These are phyloP conservation scores for Drosophila asahinai DNA, from an alignment of 1,140 invertebrate genomes.

Conservation along the genomic window DNA sequence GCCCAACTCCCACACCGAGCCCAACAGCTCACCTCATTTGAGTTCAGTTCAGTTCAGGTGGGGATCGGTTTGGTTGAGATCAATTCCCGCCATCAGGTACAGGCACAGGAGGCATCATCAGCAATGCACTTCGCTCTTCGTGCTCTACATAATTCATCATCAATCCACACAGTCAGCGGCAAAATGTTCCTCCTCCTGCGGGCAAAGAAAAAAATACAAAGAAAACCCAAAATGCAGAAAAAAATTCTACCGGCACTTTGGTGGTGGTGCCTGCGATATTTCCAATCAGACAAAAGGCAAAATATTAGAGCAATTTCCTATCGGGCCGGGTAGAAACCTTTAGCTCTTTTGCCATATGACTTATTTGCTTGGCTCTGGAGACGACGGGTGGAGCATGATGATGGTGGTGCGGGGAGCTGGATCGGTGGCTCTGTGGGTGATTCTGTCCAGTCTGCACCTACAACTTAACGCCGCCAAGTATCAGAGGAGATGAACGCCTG, in stretches of 20 bases:
- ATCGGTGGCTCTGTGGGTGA: conserved; percentile 37
- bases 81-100: conserved; percentile 40
- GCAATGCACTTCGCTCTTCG: conserved; percentile 76
- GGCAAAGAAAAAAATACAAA: conserved; percentile 26
- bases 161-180: conserved; percentile 72
- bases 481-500: conserved; percentile 46
- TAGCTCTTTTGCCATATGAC: conserved; percentile 67
- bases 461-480: conserved; percentile 76
- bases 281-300: conserved; percentile 75
- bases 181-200: conserved; percentile 56
- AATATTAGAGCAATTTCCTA: conserved; percentile 82
- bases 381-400: conserved; percentile 3
- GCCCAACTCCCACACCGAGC: conserved; percentile 65
- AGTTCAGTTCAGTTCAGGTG: conserved; percentile 14
- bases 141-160: conserved; percentile 85
- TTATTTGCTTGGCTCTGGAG: conserved; percentile 65
- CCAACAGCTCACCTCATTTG: conserved; percentile 38
- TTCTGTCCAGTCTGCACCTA: conserved; percentile 78
- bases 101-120: conserved; percentile 46
- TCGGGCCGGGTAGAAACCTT: conserved; percentile 41
- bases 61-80: conserved; percentile 14
- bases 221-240: conserved; percentile 11
- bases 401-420: conserved; percentile 24
- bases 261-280: conserved; percentile 60
- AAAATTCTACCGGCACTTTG: conserved; percentile 13